These are phyloP conservation scores for Campylomormyrus tamandua DNA, from an alignment of 2,113 vertebrate genomes.

Conservation along the genomic window DNA sequence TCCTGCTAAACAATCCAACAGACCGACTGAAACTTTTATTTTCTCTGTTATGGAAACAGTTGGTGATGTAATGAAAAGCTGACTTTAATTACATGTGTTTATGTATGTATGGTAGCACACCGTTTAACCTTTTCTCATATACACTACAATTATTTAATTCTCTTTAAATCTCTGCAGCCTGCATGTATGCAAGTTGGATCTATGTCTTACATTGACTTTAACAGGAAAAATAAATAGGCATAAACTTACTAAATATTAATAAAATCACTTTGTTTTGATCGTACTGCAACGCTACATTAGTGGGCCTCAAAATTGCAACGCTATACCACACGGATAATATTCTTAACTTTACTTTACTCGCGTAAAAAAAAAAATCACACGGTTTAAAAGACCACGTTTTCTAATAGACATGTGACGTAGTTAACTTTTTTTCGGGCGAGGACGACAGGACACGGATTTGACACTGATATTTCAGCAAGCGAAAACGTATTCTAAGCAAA, in stretches of 20 bases:
- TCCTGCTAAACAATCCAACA: conserved; percentile 39
- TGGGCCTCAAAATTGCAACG: background rate
- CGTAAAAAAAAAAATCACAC: background rate
- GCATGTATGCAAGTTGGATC: background rate
- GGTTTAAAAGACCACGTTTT: background rate
- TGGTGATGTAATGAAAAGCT: conserved; percentile 28
- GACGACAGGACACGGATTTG: background rate
- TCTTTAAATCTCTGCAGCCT: background rate
- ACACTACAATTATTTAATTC: background rate
- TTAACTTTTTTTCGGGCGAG: background rate
- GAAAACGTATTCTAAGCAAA: background rate
- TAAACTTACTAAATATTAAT: background rate
- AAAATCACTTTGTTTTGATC: background rate
- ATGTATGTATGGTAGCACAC: background rate
- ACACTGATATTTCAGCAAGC: background rate
- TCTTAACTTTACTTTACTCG: background rate
- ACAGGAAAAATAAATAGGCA: background rate
- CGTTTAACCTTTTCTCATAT: background rate
- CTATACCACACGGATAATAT: background rate
- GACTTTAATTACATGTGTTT: conserved; percentile 23
- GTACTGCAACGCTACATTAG: background rate
- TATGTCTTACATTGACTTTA: background rate
- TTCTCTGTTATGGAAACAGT: conserved; percentile 33
- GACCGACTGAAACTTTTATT: conserved; percentile 22
- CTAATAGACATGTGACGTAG: background rate